Evolutionary conservation across 2,888 invertebrate species (phyloP).

Genomic region (Crocallis elinguaria): DNA sequence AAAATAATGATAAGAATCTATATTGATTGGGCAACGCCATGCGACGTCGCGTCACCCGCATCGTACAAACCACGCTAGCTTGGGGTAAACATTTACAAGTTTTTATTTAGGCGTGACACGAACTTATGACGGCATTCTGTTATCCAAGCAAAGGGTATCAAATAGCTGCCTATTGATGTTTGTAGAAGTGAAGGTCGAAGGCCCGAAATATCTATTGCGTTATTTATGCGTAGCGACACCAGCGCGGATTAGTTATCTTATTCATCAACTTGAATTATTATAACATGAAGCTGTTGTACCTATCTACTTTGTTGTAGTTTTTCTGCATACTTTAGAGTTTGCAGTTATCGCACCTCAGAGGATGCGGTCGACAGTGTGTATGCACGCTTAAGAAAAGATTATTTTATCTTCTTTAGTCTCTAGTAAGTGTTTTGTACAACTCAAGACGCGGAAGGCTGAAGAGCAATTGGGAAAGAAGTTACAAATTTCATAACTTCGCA

Average conservation of each 20-base stretch:
- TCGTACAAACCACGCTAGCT: conserved; percentile 17
- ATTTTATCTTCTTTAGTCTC: too few relatives aligned
- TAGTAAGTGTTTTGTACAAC: too few relatives aligned
- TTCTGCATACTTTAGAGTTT: too few relatives aligned
- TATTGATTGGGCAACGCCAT: conserved; percentile 36
- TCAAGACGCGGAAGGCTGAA: too few relatives aligned
- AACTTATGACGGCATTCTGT: conserved; percentile 37
- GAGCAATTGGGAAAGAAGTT: too few relatives aligned
- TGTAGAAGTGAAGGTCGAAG: conserved; percentile 38
- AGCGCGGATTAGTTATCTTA: conserved; percentile 13
- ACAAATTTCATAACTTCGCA: too few relatives aligned
- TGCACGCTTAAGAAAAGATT: too few relatives aligned
- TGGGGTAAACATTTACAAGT: conserved; percentile 39
- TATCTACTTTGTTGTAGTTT: too few relatives aligned
- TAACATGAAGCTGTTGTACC: too few relatives aligned
- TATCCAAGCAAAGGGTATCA: conserved; percentile 37
- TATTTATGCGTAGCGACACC: conserved; percentile 15
- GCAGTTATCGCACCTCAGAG: too few relatives aligned
- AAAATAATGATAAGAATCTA: conserved; percentile 28
- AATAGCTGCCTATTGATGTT: conserved; percentile 40
- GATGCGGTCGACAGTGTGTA: too few relatives aligned
- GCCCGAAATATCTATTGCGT: conserved; percentile 48
- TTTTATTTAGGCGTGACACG: conserved; percentile 52
- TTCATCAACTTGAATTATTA: conserved; percentile 14
- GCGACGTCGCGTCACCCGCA: conserved; percentile 10